Evolutionary conservation across 2,888 invertebrate species (phyloP).

Genomic region (Stratiomys singularior): DNA sequence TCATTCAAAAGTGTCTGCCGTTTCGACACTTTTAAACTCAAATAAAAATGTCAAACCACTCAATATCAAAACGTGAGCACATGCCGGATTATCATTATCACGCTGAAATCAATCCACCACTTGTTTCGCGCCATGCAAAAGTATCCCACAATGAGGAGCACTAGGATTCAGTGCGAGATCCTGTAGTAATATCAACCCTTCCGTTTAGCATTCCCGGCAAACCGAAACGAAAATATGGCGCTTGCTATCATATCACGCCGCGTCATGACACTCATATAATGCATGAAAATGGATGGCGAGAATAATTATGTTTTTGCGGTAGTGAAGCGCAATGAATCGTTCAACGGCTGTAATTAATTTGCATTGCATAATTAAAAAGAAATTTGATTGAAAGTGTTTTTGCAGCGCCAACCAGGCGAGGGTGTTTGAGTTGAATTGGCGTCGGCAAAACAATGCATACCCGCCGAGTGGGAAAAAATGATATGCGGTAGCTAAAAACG

Average conservation of each 20-base stretch:
- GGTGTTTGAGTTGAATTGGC: not conserved
- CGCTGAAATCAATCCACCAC: conserved; percentile 33
- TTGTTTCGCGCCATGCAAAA: not conserved
- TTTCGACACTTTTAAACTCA: conserved; percentile 31
- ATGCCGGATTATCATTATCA: conserved; percentile 30
- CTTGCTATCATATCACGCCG: not conserved
- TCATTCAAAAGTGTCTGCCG: conserved; percentile 23
- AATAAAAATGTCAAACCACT: conserved; percentile 27
- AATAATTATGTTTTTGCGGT: conserved; percentile 43
- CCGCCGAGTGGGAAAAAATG: not conserved
- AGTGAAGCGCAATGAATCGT: conserved; percentile 41
- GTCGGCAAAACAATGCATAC: not conserved
- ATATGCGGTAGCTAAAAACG: not conserved
- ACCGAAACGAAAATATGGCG: not conserved
- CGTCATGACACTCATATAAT: conserved; percentile 18
- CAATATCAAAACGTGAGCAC: conserved; percentile 6
- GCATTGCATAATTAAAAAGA: conserved; percentile 51
- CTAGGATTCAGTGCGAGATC: not conserved
- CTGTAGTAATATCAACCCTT: not conserved
- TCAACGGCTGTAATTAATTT: conserved; percentile 49
- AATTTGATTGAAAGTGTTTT: conserved; percentile 44
- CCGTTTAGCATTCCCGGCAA: not conserved
- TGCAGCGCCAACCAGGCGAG: not conserved
- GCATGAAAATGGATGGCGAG: conserved; percentile 17
- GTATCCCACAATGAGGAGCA: not conserved